phyloP scores from a whole-genome alignment of 2,113 vertebrate genomes.

The Catharus minimus region DNA sequence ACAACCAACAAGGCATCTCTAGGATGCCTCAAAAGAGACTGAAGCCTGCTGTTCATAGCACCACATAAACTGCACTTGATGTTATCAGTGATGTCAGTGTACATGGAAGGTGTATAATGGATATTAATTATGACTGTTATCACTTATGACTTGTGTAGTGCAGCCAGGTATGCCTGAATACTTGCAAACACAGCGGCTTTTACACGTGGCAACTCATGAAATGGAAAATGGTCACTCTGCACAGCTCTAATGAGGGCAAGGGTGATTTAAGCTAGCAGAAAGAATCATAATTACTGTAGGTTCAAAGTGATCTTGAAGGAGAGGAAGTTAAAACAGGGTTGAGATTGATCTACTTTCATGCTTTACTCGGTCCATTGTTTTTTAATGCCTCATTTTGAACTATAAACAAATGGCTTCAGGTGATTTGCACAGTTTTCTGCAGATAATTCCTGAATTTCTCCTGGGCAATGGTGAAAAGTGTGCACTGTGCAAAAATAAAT shows the following conservation, averaged over 20 bases:
- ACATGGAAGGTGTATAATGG: constrained; percentile 61
- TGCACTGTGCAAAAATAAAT: background rate
- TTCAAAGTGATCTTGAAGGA: constrained; percentile 64
- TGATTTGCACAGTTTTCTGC: constrained; percentile 29
- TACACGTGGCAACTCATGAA: constrained; percentile 65
- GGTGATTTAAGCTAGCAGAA: constrained; percentile 67
- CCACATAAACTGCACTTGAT: constrained; percentile 46
- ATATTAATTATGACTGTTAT: constrained; percentile 70
- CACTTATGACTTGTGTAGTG: constrained; percentile 52
- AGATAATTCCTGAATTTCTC: background rate
- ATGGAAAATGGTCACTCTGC: constrained; percentile 65
- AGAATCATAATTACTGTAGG: constrained; percentile 65
- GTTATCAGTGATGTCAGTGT: constrained; percentile 52
- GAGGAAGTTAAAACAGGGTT: constrained; percentile 38
- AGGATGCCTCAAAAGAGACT: background rate
- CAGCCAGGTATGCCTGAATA: constrained; percentile 61
- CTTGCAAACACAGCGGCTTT: constrained; percentile 63
- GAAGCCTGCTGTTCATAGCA: background rate
- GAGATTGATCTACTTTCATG: constrained; percentile 61
- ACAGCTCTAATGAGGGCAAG: constrained; percentile 64
- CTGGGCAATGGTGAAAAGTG: background rate
- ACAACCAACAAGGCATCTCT: background rate
- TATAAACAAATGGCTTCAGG: constrained; percentile 52
- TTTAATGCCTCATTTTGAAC: constrained; percentile 50
- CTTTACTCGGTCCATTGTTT: constrained; percentile 49